Percentiles rank a stretch among this genome's conserved stretches.
phyloP scores from a whole-genome alignment of 30 jellyfish, hydroid and myxozoan species.

The Haliclystus octoradiatus region DNA sequence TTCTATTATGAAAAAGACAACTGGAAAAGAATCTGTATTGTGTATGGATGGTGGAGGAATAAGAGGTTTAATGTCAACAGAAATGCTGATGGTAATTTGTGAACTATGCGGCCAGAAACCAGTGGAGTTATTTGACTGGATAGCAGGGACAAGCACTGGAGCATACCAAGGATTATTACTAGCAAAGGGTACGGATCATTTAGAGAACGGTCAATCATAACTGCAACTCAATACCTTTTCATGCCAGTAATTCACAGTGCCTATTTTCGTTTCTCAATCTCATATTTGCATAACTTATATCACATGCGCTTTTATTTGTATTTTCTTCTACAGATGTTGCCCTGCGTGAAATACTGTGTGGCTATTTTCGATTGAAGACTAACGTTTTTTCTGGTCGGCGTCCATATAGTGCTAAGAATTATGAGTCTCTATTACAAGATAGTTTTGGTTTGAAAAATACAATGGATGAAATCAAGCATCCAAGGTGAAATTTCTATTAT shows the following conservation, averaged over 20 bases:
- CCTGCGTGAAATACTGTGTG: not conserved
- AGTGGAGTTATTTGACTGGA: constrained; percentile 83
- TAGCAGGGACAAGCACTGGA: constrained; percentile 97
- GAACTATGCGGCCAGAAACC: constrained; percentile 58
- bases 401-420: constrained; percentile 76
- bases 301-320: not conserved
- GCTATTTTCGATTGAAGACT: constrained; percentile 77
- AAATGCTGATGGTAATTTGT: constrained; percentile 61
- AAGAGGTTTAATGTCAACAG: constrained; percentile 83
- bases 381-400: constrained; percentile 71
- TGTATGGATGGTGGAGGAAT: constrained; percentile 98
- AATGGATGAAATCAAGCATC: constrained; percentile 55
- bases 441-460: constrained; percentile 69
- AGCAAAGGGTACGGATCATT: not conserved
- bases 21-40: constrained; percentile 82
- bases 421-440: constrained; percentile 58
- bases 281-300: not conserved
- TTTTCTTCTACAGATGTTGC: not conserved
- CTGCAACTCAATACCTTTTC: too few relatives aligned
- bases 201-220: not conserved
- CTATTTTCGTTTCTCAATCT: not conserved
- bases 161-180: constrained; percentile 40
- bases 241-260: too few relatives aligned
- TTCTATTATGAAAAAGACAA: constrained; percentile 47
- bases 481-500: too few relatives aligned